Percentiles rank a stretch among this genome's conserved stretches.
phyloP scores from a whole-genome alignment of 2,797 vertebrate species.

The Salmo trutta region DNA sequence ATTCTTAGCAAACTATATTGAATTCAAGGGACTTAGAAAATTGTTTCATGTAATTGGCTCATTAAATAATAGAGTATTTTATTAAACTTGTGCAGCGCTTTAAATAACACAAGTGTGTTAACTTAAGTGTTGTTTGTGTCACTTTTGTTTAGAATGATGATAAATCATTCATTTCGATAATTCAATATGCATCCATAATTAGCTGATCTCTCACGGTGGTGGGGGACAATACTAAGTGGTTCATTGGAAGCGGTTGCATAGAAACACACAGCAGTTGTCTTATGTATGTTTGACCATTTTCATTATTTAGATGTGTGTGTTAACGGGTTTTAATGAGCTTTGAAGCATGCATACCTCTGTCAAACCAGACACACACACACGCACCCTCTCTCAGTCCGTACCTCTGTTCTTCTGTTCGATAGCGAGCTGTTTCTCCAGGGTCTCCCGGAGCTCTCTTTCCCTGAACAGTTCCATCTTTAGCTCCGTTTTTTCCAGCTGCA shows the following conservation, averaged over 20 bases:
- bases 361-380: neutral
- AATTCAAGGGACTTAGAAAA: constrained; percentile 69
- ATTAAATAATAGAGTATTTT: constrained; percentile 76
- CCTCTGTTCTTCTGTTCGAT: constrained; percentile 99
- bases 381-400: constrained; percentile 47
- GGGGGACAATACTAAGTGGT: constrained; percentile 31
- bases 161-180: constrained; percentile 55
- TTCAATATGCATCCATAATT: constrained; percentile 59
- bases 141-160: constrained; percentile 53
- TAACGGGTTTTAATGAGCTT: constrained; percentile 1
- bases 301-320: constrained; percentile 38
- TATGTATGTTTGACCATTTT: constrained; percentile 13
- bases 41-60: constrained; percentile 75
- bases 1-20: constrained; percentile 28
- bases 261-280: constrained; percentile 4
- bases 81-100: constrained; percentile 70
- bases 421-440: constrained; percentile 96
- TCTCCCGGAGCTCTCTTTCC: constrained; percentile 96
- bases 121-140: constrained; percentile 38
- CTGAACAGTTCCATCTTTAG: constrained; percentile 99
- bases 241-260: constrained; percentile 47
- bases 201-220: constrained; percentile 37
- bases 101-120: constrained; percentile 70
- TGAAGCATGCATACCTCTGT: constrained; percentile 2
- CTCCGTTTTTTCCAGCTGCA: constrained; percentile 99